phyloP scores from a whole-genome alignment of 2,113 vertebrate genomes.

The Rhadina sibilatrix region DNA sequence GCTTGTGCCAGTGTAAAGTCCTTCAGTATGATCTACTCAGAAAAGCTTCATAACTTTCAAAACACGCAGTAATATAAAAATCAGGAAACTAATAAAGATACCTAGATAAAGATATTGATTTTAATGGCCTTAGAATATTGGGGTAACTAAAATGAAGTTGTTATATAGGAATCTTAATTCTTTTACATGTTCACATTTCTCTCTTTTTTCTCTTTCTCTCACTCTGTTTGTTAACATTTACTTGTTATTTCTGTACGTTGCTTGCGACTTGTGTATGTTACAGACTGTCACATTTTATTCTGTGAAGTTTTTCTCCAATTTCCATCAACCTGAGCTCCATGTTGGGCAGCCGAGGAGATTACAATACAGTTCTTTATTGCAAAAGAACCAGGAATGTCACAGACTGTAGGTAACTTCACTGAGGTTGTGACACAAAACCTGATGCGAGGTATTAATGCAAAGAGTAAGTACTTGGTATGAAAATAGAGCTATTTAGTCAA shows the following conservation, averaged over 20 bases:
- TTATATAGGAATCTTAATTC: constrained; percentile 63
- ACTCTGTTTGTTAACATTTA: constrained; percentile 75
- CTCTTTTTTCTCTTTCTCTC: constrained; percentile 73
- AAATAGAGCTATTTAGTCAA: constrained; percentile 52
- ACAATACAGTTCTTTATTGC: constrained; percentile 66
- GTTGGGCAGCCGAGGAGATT: constrained; percentile 69
- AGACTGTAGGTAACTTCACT: constrained; percentile 69
- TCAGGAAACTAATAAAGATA: constrained; percentile 24
- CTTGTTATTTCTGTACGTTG: constrained; percentile 69
- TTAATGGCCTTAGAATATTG: constrained; percentile 43
- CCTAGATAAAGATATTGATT: background rate
- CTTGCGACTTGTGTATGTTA: constrained; percentile 74
- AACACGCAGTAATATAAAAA: constrained; percentile 16
- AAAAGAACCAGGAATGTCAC: constrained; percentile 71
- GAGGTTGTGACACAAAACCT: constrained; percentile 66
- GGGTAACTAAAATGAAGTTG: constrained; percentile 44
- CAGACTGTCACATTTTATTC: constrained; percentile 77
- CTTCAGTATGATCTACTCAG: background rate
- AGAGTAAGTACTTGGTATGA: constrained; percentile 76
- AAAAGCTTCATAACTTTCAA: constrained; percentile 6
- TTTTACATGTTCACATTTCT: constrained; percentile 77
- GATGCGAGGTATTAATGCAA: constrained; percentile 67
- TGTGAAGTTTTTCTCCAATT: constrained; percentile 73
- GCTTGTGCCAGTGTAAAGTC: background rate
- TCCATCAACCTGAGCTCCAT: constrained; percentile 69